phyloP scores from a whole-genome alignment of 2,797 vertebrate species.

The Mionectes olivaceus region DNA sequence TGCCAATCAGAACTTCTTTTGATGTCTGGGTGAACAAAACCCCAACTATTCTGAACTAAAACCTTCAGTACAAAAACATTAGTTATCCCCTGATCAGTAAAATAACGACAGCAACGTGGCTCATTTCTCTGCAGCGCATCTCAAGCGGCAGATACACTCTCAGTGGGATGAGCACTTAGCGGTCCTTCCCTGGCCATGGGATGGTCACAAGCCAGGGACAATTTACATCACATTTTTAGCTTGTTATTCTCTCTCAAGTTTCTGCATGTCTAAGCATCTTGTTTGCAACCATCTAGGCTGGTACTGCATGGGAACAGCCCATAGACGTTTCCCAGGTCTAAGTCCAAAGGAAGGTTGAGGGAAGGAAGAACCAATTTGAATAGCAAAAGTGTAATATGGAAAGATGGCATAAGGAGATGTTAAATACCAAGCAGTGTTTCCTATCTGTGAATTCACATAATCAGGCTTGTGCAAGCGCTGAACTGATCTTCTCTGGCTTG shows the following conservation, averaged over 20 bases:
- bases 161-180: not conserved
- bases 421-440: not conserved
- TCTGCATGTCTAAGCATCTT: not conserved
- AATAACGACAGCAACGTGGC: accelerated
- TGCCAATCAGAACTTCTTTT: slow-evolving; percentile 52
- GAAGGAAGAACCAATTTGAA: not conserved
- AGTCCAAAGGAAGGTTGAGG: not conserved
- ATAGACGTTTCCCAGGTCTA: not conserved
- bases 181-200: not conserved
- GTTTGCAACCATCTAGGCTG: accelerated
- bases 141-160: not conserved
- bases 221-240: not conserved
- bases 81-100: not conserved
- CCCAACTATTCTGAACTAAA: slow-evolving; percentile 11
- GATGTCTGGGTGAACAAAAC: slow-evolving; percentile 1
- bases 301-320: not conserved
- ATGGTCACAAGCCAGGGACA: not conserved
- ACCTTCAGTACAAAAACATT: not conserved
- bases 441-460: not conserved
- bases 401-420: not conserved
- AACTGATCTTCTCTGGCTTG: not conserved
- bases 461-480: not conserved
- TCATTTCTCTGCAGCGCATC: not conserved
- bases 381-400: not conserved
- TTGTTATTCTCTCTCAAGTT: not conserved